Evolutionary conservation across 92 coral and sea anemone species (phyloP), one percentile per base, ranked within the genome.

Genomic region (Hydrozoanthus gracilis): DNA sequence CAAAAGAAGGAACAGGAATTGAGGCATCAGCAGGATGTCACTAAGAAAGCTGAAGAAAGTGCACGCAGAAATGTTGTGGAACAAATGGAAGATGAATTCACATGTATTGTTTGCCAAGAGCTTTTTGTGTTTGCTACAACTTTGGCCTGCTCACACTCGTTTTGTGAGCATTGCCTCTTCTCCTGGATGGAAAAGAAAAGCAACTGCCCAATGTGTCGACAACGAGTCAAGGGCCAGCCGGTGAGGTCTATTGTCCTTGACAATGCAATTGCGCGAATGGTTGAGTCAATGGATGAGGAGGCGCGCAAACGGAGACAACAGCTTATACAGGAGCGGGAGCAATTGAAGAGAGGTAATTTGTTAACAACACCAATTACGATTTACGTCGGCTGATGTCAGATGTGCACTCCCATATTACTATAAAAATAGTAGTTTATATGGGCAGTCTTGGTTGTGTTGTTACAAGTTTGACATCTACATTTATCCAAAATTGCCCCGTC

Each of bases 21-120:
- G 16, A 88, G 83, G 16, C 90, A 95, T 50, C 99, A 97, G 69
- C 91, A 89, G 45, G 98, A 97, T 51, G 94, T 93, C 39, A 97
- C 99, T 12, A 97, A 89, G 83, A 95, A 93, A 73, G 99, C 98
- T 2, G 95, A 95, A 61, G 95, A 95, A 71, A 86, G 84, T 70
- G 95, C 98, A 9, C 86, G 96, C 51, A 95, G 95, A 78, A 87
- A 91, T 35, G 93, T 97, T 12, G 94, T 97, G 7, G 98, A 97
- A 83, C 92, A 95, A 90, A 97, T 97, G 99, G 99, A 97, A 79
- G 99, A 97, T 73, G 99, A 97, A 79, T 97, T 97, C 77, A 91
- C 96, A 35, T 97, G 99, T 82, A 95, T 97, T 44, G 89, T 97
- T 44, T 97, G 99, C 67, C 97, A 95, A 73, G 99, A 97, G 66